Evolutionary conservation across 2,113 vertebrate genomes (phyloP), one percentile per base, ranked within the genome.

Genomic region (Hirundichthys speculiger): DNA sequence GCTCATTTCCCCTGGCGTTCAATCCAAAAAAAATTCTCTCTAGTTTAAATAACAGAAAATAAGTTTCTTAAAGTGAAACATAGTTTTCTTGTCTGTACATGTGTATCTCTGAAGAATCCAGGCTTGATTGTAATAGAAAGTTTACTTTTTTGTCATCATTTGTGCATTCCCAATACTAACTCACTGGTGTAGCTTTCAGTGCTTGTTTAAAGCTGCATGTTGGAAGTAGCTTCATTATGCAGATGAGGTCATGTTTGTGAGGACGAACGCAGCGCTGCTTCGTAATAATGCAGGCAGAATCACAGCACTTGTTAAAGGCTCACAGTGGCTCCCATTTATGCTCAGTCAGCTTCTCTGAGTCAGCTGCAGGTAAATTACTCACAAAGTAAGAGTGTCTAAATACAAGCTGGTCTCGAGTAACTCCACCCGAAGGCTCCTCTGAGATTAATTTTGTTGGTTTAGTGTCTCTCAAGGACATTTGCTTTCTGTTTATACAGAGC

Each of bases 271-370:
- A 59, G 69, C 5, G 0, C 58, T 65, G 51, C 48, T 50, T 46
- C 4, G 69, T 69, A 14, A 73, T 65, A 67, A 74, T 1, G 8
- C 15, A 15, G 46, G 13, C 55, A 13, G 55, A 65, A 62, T 71
- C 80, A 64, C 52, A 69, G 69, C 68, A 39, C 74, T 83, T 69
- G 82, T 88, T 89, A 83, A 86, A 69, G 60, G 80, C 77, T 89
- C 54, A 74, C 3, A 7, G 61, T 4, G 27, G 58, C 48, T 85
- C 54, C 42, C 14, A 0, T 13, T 1, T 15, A 41, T 82, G 83
- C 85, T 67, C n/a, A 50, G 66, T 90, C 87, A 89, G 84, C 84
- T 55, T 34, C 72, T 79, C 41, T 64, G 61, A 77, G 74, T 86
- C 75, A 83, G 48, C 48, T 16, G 12, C 77, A 69, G 77, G 72